Evolutionary conservation across 2,797 vertebrate genomes (phyloP).

Genomic region (Catostomus latipinnis): DNA sequence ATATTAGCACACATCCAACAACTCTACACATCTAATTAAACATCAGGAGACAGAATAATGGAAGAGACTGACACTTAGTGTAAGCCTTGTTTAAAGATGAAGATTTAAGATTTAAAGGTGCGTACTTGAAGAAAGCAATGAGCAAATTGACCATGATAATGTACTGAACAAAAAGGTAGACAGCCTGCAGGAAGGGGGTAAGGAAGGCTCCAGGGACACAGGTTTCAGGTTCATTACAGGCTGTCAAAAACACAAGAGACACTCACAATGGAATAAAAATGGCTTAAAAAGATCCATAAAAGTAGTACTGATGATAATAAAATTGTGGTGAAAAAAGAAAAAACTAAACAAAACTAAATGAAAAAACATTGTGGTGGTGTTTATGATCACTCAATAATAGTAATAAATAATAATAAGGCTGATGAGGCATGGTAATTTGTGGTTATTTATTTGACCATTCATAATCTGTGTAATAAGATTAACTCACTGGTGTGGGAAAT

Average conservation of each 20-base stretch:
- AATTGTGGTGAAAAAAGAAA: no score
- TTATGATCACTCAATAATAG: no score
- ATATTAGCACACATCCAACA: neutral
- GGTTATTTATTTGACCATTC: no score
- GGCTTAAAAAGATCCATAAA: no score
- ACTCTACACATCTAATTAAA: neutral
- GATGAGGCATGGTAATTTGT: no score
- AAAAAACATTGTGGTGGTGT: no score
- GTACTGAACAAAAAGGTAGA: slow-evolving; percentile 97
- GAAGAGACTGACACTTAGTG: neutral
- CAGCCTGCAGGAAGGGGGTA: slow-evolving; percentile 90
- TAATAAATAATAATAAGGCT: no score
- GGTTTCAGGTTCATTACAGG: slow-evolving; percentile 74
- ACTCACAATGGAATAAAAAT: slow-evolving; percentile 13
- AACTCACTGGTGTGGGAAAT: neutral
- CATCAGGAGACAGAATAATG: neutral
- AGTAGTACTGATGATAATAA: no score
- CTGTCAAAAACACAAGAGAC: slow-evolving; percentile 72
- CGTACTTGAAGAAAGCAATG: slow-evolving; percentile 98
- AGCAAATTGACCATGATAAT: slow-evolving; percentile 99
- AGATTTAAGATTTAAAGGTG: slow-evolving; percentile 9
- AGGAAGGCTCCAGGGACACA: slow-evolving; percentile 92
- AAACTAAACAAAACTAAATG: no score
- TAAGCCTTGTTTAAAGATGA: neutral
- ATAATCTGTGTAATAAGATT: no score